phyloP scores from a whole-genome alignment of 2,888 invertebrate species.

The Epistrophe grossulariae region DNA sequence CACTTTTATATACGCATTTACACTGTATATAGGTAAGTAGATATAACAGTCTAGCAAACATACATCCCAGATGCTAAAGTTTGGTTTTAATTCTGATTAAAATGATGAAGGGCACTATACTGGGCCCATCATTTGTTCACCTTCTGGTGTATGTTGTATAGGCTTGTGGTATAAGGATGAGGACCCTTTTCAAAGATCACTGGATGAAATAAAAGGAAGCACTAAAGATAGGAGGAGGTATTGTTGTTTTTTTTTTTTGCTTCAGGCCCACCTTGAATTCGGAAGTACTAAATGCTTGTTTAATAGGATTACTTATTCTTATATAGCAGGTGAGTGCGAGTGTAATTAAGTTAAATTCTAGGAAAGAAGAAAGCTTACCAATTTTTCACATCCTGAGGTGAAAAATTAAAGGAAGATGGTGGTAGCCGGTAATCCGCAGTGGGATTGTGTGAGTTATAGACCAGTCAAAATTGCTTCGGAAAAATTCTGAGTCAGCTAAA shows the following conservation, averaged over 20 bases:
- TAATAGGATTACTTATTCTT: conserved; percentile 10
- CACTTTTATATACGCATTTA: no score
- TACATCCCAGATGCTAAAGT: conserved; percentile 10
- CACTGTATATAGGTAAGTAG: background rate
- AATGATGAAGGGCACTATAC: conserved; percentile 18
- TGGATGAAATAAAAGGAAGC: background rate
- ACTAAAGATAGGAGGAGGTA: background rate
- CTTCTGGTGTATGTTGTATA: background rate
- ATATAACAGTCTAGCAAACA: background rate
- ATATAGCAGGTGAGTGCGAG: background rate
- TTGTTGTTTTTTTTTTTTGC: background rate
- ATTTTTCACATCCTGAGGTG: no score
- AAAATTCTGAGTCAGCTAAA: no score
- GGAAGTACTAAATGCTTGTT: conserved; percentile 1
- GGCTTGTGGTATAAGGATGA: background rate
- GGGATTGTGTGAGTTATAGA: background rate
- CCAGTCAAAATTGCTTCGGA: no score
- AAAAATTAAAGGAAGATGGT: no score
- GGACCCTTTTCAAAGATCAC: background rate
- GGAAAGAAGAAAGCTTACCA: background rate
- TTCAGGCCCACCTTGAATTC: background rate
- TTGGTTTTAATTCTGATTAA: conserved; percentile 35
- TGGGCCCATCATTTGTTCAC: conserved; percentile 2
- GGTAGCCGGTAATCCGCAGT: background rate
- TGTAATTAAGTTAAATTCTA: conserved; percentile 2